A percentile compares a stretch with the other conserved stretches of the same genome.
These are phyloP conservation scores for Sternotherus odoratus DNA, from an alignment of 2,797 vertebrate genomes.

Conservation along the genomic window DNA sequence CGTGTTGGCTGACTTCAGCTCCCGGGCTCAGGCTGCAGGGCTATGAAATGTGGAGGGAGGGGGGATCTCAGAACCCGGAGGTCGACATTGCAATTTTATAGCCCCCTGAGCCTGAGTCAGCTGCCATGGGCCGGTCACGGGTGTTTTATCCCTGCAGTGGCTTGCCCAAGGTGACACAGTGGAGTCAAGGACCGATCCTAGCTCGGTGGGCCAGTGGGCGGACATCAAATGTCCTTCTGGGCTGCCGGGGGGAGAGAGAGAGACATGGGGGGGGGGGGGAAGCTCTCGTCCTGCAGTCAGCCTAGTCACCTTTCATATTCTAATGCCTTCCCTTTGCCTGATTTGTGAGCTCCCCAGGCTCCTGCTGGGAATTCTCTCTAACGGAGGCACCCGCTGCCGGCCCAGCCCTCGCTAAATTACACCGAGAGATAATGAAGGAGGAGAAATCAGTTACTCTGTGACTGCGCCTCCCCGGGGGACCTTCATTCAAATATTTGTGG, in stretches of 20 bases:
- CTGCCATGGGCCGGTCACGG: neutral
- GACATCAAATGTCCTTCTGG: slow-evolving; percentile 3
- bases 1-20: neutral
- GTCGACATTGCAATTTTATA: neutral
- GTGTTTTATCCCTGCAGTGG: neutral
- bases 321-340: slow-evolving; percentile 74
- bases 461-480: slow-evolving; percentile 73
- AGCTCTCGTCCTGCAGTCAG: slow-evolving; percentile 10
- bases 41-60: neutral
- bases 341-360: slow-evolving; percentile 73
- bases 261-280: slow-evolving; percentile 45
- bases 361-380: slow-evolving; percentile 74
- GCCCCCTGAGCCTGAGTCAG: neutral
- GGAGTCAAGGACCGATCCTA: neutral
- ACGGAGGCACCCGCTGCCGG: slow-evolving; percentile 63
- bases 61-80: too few species aligned
- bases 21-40: neutral
- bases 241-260: neutral
- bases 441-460: slow-evolving; percentile 77
- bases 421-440: slow-evolving; percentile 78
- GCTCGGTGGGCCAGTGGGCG: neutral
- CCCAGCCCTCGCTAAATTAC: slow-evolving; percentile 76
- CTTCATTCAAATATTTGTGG: slow-evolving; percentile 80
- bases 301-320: slow-evolving; percentile 77
- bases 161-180: neutral